Evolutionary conservation across 2,797 vertebrate genomes (phyloP).

Genomic region (Spheniscus humboldti): DNA sequence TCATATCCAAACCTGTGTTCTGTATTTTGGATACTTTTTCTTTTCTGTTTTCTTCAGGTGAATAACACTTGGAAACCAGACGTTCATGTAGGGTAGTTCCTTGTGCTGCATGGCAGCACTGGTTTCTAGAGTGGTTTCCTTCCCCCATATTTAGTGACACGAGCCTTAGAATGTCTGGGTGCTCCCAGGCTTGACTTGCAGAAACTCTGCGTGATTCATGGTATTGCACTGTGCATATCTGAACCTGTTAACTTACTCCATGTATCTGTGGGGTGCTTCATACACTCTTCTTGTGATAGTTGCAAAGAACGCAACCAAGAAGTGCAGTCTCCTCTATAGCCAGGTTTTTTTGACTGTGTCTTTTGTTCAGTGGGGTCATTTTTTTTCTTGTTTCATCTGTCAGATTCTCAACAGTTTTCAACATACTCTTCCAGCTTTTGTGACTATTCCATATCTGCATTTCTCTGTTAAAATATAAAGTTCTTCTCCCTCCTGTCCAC

Average conservation of each 20-base stretch:
- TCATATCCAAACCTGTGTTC: not conserved
- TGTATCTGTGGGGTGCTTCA: not conserved
- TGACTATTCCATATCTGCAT: not conserved
- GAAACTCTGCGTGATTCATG: not conserved
- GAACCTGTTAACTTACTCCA: not conserved
- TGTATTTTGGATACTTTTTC: not conserved
- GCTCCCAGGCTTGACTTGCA: not conserved
- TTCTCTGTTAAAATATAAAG: not conserved
- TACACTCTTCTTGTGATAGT: fast-evolving
- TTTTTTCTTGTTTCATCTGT: not conserved
- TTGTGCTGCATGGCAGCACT: not conserved
- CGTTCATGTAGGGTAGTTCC: not conserved
- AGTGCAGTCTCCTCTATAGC: not conserved
- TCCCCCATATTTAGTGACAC: fast-evolving
- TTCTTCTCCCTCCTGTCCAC: not conserved
- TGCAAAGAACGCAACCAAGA: not conserved
- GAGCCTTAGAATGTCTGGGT: not conserved
- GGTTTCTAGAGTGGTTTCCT: not conserved
- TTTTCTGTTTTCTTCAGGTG: not conserved
- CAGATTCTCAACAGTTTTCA: not conserved
- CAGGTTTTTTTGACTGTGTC: not conserved
- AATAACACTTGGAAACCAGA: not conserved
- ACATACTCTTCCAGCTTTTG: not conserved
- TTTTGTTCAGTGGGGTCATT: not conserved
- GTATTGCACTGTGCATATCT: not conserved